Conservation (phyloP, 2,888 invertebrate species). For the Drosophila affinis region DNA sequence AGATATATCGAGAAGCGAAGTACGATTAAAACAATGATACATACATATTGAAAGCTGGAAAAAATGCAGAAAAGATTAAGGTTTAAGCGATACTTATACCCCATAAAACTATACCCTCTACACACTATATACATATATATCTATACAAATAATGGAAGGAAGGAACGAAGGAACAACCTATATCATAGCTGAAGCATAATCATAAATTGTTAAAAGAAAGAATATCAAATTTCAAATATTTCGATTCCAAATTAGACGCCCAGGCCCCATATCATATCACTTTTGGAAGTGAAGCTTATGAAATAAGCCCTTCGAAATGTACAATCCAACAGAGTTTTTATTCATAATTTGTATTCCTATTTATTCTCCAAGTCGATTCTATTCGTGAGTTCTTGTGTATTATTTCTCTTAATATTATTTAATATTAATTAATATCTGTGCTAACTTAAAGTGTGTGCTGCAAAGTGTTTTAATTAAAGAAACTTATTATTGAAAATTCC, state of each 20-base stretch:
- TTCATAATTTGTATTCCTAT: conserved; percentile 40
- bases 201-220: conserved; percentile 44
- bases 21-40: conserved; percentile 46
- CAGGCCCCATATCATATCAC: conserved; percentile 14
- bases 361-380: conserved; percentile 45
- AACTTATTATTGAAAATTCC: conserved; percentile 50
- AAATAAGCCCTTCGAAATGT: conserved; percentile 39
- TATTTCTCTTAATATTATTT: conserved; percentile 63
- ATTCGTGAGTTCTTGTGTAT: conserved; percentile 50
- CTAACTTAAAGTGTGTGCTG: conserved; percentile 75
- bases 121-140: conserved; percentile 24
- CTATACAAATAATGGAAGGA: conserved; percentile 41
- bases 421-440: conserved; percentile 56
- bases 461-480: conserved; percentile 62
- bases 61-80: conserved; percentile 68
- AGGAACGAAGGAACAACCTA: conserved; percentile 9
- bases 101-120: conserved; percentile 28
- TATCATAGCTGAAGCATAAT: conserved; percentile 56
- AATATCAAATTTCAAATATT: conserved; percentile 30
- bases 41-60: conserved; percentile 75
- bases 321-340: conserved; percentile 37
- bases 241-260: conserved; percentile 7
- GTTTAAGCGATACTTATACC: conserved; percentile 49
- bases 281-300: conserved; percentile 34
- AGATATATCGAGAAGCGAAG: background rate